Evolutionary conservation across 2,888 invertebrate genomes (phyloP).

Genomic region (Aspidapion aeneum): DNA sequence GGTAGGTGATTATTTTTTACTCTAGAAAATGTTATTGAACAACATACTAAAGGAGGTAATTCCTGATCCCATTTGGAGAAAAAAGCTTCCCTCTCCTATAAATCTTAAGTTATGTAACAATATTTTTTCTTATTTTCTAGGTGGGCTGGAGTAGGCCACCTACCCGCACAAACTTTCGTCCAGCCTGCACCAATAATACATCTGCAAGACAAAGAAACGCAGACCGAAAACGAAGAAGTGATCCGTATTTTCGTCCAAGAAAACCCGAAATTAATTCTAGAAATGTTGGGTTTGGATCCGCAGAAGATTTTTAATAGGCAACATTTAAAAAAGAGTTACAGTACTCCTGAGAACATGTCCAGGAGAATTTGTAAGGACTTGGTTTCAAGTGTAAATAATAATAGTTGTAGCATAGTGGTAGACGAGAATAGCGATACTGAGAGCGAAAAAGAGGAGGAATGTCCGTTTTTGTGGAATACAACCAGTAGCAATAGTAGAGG

Average conservation of each 20-base stretch:
- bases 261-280: slow-evolving; percentile 70
- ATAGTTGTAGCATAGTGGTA: slow-evolving; percentile 26
- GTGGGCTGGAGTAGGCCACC: background rate
- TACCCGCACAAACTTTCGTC: background rate
- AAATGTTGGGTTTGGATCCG: slow-evolving; percentile 70
- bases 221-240: slow-evolving; percentile 59
- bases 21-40: too few relatives aligned
- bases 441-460: slow-evolving; percentile 30
- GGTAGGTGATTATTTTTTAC: too few relatives aligned
- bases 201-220: slow-evolving; percentile 49
- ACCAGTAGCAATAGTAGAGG: slow-evolving; percentile 18
- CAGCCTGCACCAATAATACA: background rate
- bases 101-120: too few relatives aligned
- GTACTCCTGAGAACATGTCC: slow-evolving; percentile 36
- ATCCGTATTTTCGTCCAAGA: slow-evolving; percentile 65
- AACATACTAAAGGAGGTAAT: too few relatives aligned
- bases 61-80: too few relatives aligned
- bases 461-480: slow-evolving; percentile 40
- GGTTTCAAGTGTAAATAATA: slow-evolving; percentile 12
- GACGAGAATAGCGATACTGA: slow-evolving; percentile 30
- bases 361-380: slow-evolving; percentile 17
- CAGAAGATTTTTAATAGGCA: slow-evolving; percentile 40
- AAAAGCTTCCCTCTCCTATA: too few relatives aligned
- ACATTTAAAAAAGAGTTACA: slow-evolving; percentile 37
- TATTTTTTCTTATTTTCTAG: too few relatives aligned